Evolutionary conservation across 1,140 invertebrate species (phyloP).

Genomic region (Samia ricini): DNA sequence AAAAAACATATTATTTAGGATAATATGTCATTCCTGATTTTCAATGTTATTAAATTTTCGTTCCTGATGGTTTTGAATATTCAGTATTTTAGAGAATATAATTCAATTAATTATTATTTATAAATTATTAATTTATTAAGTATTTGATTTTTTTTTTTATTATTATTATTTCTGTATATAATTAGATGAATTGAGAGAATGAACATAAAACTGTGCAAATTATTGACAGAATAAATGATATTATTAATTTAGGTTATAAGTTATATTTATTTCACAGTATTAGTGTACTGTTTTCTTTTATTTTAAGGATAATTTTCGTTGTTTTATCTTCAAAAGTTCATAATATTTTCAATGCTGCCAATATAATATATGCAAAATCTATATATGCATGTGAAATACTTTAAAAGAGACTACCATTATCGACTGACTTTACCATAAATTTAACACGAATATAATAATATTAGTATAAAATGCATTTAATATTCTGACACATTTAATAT

Average conservation of each 20-base stretch:
- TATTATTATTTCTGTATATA: too few relatives aligned
- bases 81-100: not conserved
- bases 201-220: too few relatives aligned
- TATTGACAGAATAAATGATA: too few relatives aligned
- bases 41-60: conserved; percentile 1
- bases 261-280: conserved; percentile 29
- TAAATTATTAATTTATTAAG: too few relatives aligned
- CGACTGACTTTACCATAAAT: not conserved
- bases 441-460: not conserved
- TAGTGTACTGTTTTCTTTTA: conserved; percentile 21
- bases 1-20: not conserved
- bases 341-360: not conserved
- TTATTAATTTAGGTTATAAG: conserved; percentile 19
- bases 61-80: not conserved
- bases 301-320: conserved; percentile 15
- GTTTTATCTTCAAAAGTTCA: not conserved
- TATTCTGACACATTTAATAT: not conserved
- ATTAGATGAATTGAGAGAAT: too few relatives aligned
- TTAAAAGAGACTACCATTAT: not conserved
- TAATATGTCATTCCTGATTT: not conserved
- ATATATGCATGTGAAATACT: too few relatives aligned
- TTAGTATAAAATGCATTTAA: not conserved
- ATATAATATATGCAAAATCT: not conserved
- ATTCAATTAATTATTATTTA: too few relatives aligned
- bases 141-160: too few relatives aligned